phyloP scores from a whole-genome alignment of 2,888 invertebrate species.

The Amorpha juglandis region DNA sequence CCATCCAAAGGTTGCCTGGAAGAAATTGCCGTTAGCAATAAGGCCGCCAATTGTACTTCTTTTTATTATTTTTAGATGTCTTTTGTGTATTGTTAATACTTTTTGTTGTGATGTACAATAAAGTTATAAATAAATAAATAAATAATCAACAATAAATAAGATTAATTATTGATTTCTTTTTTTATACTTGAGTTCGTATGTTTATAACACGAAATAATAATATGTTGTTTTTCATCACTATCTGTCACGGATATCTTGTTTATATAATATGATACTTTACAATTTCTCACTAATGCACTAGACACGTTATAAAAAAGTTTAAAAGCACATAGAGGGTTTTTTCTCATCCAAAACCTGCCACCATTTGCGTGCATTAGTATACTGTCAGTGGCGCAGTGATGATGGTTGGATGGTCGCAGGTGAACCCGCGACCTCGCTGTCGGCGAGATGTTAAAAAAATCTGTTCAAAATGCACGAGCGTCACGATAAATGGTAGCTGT shows the following conservation, averaged over 20 bases:
- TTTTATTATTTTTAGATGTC: too few species aligned
- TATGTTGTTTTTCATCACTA: too few species aligned
- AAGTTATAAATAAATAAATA: too few species aligned
- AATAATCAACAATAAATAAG: too few species aligned
- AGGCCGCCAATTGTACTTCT: too few species aligned
- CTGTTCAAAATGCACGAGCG: conserved; percentile 32
- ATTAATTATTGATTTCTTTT: too few species aligned
- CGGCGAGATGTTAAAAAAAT: conserved; percentile 52
- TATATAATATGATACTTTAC: conserved; percentile 13
- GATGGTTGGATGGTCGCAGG: conserved; percentile 55
- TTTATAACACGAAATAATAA: too few species aligned
- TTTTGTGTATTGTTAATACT: too few species aligned
- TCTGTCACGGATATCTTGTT: conserved; percentile 7
- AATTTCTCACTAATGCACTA: conserved; percentile 22
- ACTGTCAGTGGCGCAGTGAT: conserved; percentile 50
- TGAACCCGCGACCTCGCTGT: conserved; percentile 56
- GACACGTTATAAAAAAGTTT: conserved; percentile 14
- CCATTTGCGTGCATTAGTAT: conserved; percentile 68
- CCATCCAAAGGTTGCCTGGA: too few species aligned
- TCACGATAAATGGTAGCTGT: background rate
- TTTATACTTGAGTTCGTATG: too few species aligned
- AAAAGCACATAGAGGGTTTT: conserved; percentile 18
- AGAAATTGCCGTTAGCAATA: too few species aligned
- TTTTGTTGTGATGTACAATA: too few species aligned
- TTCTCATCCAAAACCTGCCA: conserved; percentile 32